phyloP scores from a whole-genome alignment of 2,113 vertebrate species.

The Burhinus bistriatus region DNA sequence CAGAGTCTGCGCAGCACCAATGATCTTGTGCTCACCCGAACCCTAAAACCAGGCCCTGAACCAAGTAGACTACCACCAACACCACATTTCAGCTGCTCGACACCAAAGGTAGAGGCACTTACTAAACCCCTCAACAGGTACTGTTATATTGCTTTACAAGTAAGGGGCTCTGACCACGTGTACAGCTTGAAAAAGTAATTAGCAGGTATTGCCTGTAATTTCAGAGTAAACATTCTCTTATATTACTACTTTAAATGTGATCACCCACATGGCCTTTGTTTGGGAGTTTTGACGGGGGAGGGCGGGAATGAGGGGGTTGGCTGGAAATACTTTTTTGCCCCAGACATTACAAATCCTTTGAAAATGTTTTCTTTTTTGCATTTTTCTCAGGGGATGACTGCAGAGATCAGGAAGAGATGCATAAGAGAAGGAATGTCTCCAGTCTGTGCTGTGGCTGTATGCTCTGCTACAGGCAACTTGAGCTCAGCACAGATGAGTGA shows the following conservation, averaged over 20 bases:
- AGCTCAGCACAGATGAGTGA: not conserved
- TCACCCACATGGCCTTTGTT: not conserved
- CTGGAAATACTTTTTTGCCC: not conserved
- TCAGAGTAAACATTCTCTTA: not conserved
- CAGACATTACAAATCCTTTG: not conserved
- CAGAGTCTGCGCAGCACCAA: fast-evolving
- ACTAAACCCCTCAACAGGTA: not conserved
- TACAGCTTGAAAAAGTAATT: not conserved
- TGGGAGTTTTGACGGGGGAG: not conserved
- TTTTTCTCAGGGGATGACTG: not conserved
- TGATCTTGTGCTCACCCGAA: not conserved
- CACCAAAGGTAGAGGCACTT: not conserved
- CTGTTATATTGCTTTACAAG: not conserved
- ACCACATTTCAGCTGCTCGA: not conserved
- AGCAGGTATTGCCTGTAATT: not conserved
- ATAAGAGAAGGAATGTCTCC: not conserved
- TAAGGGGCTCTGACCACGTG: not conserved
- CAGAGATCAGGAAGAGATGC: not conserved
- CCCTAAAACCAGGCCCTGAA: not conserved
- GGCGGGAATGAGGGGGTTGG: fast-evolving
- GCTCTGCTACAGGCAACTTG: not conserved
- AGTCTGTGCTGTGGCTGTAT: not conserved
- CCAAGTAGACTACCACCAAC: not conserved
- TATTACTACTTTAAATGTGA: not conserved
- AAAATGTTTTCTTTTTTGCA: not conserved